Percentiles rank a stretch among this genome's conserved stretches.
These are phyloP conservation scores for Halocaridina rubra DNA, from an alignment of 2,888 invertebrate species.

Conservation along the genomic window DNA sequence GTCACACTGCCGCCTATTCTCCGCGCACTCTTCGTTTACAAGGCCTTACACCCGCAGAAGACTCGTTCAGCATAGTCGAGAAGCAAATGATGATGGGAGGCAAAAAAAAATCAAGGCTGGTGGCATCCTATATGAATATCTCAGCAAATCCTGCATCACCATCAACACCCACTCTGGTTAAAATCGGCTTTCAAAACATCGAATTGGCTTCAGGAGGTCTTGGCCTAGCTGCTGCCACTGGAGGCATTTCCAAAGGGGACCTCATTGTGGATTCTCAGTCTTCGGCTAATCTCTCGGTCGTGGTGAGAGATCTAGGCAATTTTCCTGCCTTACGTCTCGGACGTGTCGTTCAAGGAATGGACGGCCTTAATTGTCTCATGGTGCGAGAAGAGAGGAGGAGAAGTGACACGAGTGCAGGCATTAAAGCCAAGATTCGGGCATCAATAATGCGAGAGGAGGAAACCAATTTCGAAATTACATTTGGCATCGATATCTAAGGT, in stretches of 20 bases:
- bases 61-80: conserved; percentile 29
- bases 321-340: conserved; percentile 18
- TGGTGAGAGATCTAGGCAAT: background rate
- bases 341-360: conserved; percentile 3
- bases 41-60: background rate
- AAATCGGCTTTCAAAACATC: conserved; percentile 23
- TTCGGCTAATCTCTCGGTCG: background rate
- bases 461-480: conserved; percentile 12
- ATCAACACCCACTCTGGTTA: background rate
- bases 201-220: background rate
- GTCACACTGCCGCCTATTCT: conserved; percentile 1
- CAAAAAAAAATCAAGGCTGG: background rate
- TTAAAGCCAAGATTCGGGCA: conserved; percentile 21
- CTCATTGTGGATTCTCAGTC: background rate
- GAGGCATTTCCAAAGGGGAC: conserved; percentile 12
- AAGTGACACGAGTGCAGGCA: background rate
- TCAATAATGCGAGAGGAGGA: conserved; percentile 32
- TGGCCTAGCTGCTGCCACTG: background rate
- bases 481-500: conserved; percentile 34
- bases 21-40: background rate
- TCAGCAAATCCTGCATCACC: background rate
- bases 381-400: background rate
- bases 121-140: background rate
- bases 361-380: conserved; percentile 22
- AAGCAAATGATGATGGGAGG: conserved; percentile 42